phyloP scores from a whole-genome alignment of 1,140 invertebrate genomes.

The Pseudomyrmex dendroicus region DNA sequence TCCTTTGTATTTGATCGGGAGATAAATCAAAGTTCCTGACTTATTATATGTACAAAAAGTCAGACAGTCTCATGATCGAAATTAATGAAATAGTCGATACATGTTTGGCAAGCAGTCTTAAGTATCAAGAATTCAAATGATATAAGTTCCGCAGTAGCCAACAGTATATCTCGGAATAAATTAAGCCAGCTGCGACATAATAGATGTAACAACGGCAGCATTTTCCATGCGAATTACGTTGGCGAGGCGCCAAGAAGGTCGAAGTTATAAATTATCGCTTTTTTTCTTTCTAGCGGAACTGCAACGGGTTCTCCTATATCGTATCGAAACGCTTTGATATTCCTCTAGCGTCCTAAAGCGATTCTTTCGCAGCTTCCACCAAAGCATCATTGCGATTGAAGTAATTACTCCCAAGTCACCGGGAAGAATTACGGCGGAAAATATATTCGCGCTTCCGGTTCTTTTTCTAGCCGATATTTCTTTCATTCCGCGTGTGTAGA shows the following conservation, averaged over 20 bases:
- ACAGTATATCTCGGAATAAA: constrained; percentile 18
- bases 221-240: constrained; percentile 31
- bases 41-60: background rate
- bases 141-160: constrained; percentile 24
- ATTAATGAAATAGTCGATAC: constrained; percentile 19
- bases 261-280: constrained; percentile 52
- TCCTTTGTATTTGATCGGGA: no score
- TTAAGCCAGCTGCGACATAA: constrained; percentile 37
- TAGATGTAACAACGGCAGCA: constrained; percentile 44
- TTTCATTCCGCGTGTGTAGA: no score
- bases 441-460: constrained; percentile 6
- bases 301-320: background rate
- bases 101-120: constrained; percentile 8
- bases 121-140: constrained; percentile 41
- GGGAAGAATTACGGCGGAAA: background rate
- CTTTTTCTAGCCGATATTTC: background rate
- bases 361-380: constrained; percentile 7
- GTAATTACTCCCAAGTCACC: constrained; percentile 41
- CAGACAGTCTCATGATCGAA: background rate
- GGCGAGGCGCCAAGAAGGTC: constrained; percentile 59
- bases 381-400: background rate
- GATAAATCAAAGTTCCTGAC: background rate
- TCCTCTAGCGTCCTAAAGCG: background rate
- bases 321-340: constrained; percentile 12
- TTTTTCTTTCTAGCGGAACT: background rate